Evolutionary conservation across 2,888 invertebrate genomes (phyloP), one percentile per base, ranked within the genome.

Genomic region (Drosophila barbarae): DNA sequence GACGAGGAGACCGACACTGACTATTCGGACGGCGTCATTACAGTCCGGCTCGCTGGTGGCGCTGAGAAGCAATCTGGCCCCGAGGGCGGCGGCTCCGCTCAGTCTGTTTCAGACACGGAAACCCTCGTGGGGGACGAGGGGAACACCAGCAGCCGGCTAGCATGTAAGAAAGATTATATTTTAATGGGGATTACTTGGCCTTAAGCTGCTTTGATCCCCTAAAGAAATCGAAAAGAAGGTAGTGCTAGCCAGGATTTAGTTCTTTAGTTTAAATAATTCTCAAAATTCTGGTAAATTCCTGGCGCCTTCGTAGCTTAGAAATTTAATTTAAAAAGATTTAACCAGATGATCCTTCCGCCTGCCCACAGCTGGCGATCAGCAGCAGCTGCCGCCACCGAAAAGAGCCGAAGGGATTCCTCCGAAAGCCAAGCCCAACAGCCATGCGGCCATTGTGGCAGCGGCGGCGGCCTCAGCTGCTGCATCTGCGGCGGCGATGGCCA

Each of bases 31-130:
- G 46, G 58, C 6, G 12, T n/a, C 7, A 26, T 26, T 23, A 42
- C 57, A 4, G 23, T 59, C 26, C 83, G 83, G 7, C 47, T 83
- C 2, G 15, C 63, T 6, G 81, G 84, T 32, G 79, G 79, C 18
- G 75, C 77, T 23, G 84, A 79, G 34, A 71, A 55, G 42, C 28
- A 4, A 13, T 7, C 54, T 1, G 15, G 21, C 35, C 39, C 23
- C 6, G 53, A 63, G n/a, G 46, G 13, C 30, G 46, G 13, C 30
- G 46, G 13, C 30, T 18, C 30, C 5, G 56, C 69, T n/a, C 56
- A 51, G 12, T 77, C 74, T 7, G 56, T 73, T 42, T 79, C 79
- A 30, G 84, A 80, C 30, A 61, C 79, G 21, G 77, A 83, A 39
- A 79, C 84, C 3, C 58, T 79, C 18, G 70, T 79, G 51, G 84